Conservation (phyloP, 2,888 invertebrate genomes). For the Parochlus steinenii region DNA sequence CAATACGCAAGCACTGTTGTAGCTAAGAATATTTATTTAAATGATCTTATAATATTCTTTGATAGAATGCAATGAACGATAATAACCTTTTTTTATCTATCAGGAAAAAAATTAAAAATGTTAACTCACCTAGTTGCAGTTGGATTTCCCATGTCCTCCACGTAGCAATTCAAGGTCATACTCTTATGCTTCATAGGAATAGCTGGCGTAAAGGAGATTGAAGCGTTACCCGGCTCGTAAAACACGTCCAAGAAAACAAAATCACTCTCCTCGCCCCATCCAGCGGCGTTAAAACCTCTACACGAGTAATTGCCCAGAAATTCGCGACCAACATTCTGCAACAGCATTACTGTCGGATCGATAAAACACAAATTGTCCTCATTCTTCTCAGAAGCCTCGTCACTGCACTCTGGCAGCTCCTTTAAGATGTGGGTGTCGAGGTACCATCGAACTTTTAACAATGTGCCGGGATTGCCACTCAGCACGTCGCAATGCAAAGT, state of each 20-base stretch:
- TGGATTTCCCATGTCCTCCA: conserved; percentile 71
- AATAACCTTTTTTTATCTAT: not conserved
- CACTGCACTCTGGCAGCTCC: conserved; percentile 62
- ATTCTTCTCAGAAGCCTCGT: conserved; percentile 4
- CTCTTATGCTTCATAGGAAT: conserved; percentile 68
- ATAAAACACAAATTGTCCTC: conserved; percentile 58
- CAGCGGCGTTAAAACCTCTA: conserved; percentile 73
- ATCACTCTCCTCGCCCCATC: conserved; percentile 68
- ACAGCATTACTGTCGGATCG: conserved; percentile 68
- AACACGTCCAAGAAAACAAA: conserved; percentile 52
- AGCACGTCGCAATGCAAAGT: conserved; percentile 65
- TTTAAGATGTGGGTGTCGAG: conserved; percentile 67
- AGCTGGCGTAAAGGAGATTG: conserved; percentile 53
- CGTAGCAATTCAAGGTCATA: conserved; percentile 67
- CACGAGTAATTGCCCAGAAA: conserved; percentile 93
- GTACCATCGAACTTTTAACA: conserved; percentile 72
- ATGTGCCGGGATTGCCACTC: conserved; percentile 57
- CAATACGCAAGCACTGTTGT: not conserved
- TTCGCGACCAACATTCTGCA: conserved; percentile 70
- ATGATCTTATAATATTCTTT: not conserved
- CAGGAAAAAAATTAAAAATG: conserved; percentile 1
- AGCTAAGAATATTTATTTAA: not conserved
- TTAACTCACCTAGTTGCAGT: conserved; percentile 37
- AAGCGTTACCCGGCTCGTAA: conserved; percentile 71
- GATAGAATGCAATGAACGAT: not conserved